phyloP scores from a whole-genome alignment of 2,888 invertebrate genomes.

The Vanessa cardui region DNA sequence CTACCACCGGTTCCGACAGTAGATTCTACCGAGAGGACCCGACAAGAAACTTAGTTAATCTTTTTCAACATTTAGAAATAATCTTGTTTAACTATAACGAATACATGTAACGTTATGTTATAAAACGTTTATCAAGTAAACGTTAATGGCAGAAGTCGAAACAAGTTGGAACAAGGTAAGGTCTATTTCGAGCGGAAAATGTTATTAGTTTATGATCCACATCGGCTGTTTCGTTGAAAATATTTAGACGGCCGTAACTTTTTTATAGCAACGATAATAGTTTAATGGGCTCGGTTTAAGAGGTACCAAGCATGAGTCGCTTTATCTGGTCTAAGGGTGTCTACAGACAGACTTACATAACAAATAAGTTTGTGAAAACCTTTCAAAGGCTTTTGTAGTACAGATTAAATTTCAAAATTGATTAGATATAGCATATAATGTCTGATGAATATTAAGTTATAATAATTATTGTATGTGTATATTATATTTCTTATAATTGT shows the following conservation, averaged over 20 bases:
- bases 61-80: too few relatives aligned
- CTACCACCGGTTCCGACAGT: too few relatives aligned
- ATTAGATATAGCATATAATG: too few relatives aligned
- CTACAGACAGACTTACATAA: not conserved
- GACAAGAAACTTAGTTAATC: too few relatives aligned
- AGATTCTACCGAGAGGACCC: too few relatives aligned
- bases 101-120: not conserved
- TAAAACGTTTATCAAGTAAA: not conserved
- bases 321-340: conserved; percentile 17
- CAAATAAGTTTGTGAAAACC: too few relatives aligned
- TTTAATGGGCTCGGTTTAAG: conserved; percentile 59
- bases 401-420: too few relatives aligned
- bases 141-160: not conserved
- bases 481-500: too few relatives aligned
- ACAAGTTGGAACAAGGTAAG: conserved; percentile 6
- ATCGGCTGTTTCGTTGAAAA: conserved; percentile 45
- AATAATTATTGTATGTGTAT: too few relatives aligned
- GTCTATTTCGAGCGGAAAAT: conserved; percentile 6
- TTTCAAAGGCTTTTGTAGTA: too few relatives aligned
- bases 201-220: conserved; percentile 24
- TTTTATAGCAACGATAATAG: conserved; percentile 69
- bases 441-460: too few relatives aligned
- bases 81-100: too few relatives aligned
- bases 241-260: conserved; percentile 71
- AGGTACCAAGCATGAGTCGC: conserved; percentile 34